These are phyloP conservation scores for Salpingus planirostris DNA, from an alignment of 2,888 invertebrate species.

Conservation along the genomic window DNA sequence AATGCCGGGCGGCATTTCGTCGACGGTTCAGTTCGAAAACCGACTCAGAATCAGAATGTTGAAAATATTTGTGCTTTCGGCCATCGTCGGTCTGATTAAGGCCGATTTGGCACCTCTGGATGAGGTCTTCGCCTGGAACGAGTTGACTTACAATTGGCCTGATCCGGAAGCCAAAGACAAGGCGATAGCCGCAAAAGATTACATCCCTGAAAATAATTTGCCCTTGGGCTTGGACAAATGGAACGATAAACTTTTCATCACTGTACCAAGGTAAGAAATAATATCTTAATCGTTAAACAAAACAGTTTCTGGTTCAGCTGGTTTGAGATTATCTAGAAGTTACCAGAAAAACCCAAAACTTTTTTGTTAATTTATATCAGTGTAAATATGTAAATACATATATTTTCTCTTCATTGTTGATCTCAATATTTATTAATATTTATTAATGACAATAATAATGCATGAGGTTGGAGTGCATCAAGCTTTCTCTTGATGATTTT, in stretches of 20 bases:
- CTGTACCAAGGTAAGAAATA: slow-evolving; percentile 59
- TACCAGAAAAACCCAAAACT: no score
- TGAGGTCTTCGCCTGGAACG: slow-evolving; percentile 62
- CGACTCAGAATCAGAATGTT: slow-evolving; percentile 4
- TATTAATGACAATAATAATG: no score
- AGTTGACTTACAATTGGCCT: slow-evolving; percentile 60
- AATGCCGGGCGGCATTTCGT: not conserved
- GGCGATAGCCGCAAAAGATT: slow-evolving; percentile 53
- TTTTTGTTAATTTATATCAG: no score
- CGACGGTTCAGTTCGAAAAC: not conserved
- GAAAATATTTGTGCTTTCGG: slow-evolving; percentile 6
- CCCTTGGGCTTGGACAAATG: slow-evolving; percentile 63
- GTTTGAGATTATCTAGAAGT: no score
- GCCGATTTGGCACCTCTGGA: slow-evolving; percentile 45
- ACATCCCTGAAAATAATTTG: slow-evolving; percentile 56
- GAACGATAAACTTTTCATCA: slow-evolving; percentile 61
- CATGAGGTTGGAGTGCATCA: no score
- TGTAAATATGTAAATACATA: no score
- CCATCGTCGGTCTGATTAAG: slow-evolving; percentile 7
- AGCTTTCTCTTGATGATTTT: no score
- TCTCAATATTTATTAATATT: no score
- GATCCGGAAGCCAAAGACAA: slow-evolving; percentile 48
- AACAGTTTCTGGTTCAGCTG: no score
- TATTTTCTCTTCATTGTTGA: no score
- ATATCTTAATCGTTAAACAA: no score